Evolutionary conservation across 2,797 vertebrate genomes (phyloP).

Genomic region (Prionace glauca): DNA sequence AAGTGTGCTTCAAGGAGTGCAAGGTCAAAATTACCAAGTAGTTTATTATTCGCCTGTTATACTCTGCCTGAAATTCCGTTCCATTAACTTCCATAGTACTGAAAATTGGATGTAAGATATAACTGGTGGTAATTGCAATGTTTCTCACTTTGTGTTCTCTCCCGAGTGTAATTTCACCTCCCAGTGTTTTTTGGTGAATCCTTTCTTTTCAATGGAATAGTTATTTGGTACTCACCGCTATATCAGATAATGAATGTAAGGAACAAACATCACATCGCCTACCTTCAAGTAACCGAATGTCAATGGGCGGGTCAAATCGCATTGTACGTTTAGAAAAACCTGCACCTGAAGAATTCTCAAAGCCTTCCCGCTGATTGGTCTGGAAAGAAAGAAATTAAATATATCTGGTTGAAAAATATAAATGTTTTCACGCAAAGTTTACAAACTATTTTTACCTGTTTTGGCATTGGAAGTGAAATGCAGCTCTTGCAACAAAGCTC

Average conservation of each 20-base stretch:
- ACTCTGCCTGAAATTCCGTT: not conserved
- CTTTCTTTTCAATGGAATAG: not conserved
- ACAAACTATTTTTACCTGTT: not conserved
- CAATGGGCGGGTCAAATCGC: not conserved
- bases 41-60: not conserved
- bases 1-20: not conserved
- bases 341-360: not conserved
- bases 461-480: not conserved
- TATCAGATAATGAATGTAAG: not conserved
- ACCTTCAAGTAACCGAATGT: conserved; percentile 5
- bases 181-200: not conserved
- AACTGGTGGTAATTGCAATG: not conserved
- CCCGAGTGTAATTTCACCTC: not conserved
- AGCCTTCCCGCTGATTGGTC: not conserved
- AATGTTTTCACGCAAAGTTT: not conserved
- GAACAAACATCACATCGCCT: not conserved
- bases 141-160: not conserved
- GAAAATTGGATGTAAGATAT: not conserved
- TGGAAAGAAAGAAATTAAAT: not conserved
- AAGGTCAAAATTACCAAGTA: not conserved
- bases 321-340: not conserved
- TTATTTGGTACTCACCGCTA: not conserved
- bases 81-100: too few species aligned
- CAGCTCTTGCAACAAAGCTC: not conserved
- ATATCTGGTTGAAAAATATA: not conserved